These are phyloP conservation scores for Phania funesta DNA, from an alignment of 2,888 invertebrate species.

Conservation along the genomic window DNA sequence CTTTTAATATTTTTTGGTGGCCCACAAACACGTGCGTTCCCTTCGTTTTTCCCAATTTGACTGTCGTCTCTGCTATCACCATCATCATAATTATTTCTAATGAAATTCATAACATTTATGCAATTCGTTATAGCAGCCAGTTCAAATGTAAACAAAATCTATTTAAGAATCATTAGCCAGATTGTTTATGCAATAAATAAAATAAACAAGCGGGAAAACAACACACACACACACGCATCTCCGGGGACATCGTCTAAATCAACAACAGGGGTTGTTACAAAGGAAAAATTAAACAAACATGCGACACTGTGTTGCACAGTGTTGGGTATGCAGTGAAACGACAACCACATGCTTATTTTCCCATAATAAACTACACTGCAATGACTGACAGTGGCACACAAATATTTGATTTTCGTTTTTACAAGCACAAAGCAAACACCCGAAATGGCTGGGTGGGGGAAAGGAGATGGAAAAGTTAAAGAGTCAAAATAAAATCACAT, in stretches of 20 bases:
- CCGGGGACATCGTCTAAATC: constrained; percentile 41
- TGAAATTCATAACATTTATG: constrained; percentile 55
- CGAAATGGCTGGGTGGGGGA: not conserved
- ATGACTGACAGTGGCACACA: constrained; percentile 39
- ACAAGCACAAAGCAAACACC: constrained; percentile 27
- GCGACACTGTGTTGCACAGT: constrained; percentile 24
- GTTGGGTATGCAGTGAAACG: not conserved
- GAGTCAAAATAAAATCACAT: constrained; percentile 58
- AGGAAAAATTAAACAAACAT: constrained; percentile 13
- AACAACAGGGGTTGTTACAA: constrained; percentile 52
- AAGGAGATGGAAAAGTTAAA: constrained; percentile 6
- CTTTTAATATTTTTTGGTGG: constrained; percentile 9
- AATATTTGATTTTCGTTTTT: constrained; percentile 54
- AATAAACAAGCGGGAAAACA: constrained; percentile 54
- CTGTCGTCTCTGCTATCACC: not conserved
- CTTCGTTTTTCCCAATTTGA: not conserved
- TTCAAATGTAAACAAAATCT: constrained; percentile 54
- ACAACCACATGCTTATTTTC: constrained; percentile 63
- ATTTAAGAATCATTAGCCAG: constrained; percentile 67
- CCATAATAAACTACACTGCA: constrained; percentile 44
- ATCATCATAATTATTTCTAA: constrained; percentile 32
- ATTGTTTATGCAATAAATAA: constrained; percentile 62
- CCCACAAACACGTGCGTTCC: constrained; percentile 50
- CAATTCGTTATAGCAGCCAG: constrained; percentile 61
- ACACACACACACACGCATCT: too few species aligned